Base-by-base conservation (phyloP, 2,888 invertebrate species). In the Leptinotarsa haldemani region DNA sequence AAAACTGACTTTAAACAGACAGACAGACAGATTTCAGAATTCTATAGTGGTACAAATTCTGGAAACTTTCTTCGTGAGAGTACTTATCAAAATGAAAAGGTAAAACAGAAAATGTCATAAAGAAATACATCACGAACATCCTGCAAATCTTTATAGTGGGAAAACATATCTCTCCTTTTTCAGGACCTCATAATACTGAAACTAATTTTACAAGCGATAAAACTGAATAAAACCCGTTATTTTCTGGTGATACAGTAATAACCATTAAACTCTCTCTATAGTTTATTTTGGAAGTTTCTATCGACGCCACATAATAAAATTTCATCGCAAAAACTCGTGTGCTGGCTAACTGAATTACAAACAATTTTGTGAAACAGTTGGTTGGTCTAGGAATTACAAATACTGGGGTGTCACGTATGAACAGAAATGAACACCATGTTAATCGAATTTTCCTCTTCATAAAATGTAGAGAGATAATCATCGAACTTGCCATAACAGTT, bases 241-340 rank as follows among this genome's bases (percentile, higher is more conserved):
- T 64, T 70, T 64, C 70, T 61, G 74, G 53, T 66, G 58, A 70
- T 70, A 74, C 61, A 53, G 64, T 70, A 63, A 67, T 53, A 53
- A 48, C 70, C 47, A 56, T 74, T 74, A 70, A 65, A 30, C 58
- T 53, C 20, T 56, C 56, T 70, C 64, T 67, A 16, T 61, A 61
- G 61, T 61, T 61, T 61, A 61, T 61, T 70, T 70, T 70, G 25
- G n/a, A 67, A 73, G 73, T 69, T 73, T 61, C 47, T 47, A 22
- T 66, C 53, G 40, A 67, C 47, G 64, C 58, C 67, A 53, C 61
- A 65, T 69, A 75, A 75, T 75, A 63, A 69, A 75, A 69, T 71
- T 69, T 71, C 65, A 47, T 65, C 56, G 72, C 69, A 75, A 72
- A 71, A 74, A 74, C 71, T 52, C 71, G 69, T 71, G 65, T 50